Base-by-base conservation (phyloP, 2,797 vertebrate species). In the Heterohyrax brucei region DNA sequence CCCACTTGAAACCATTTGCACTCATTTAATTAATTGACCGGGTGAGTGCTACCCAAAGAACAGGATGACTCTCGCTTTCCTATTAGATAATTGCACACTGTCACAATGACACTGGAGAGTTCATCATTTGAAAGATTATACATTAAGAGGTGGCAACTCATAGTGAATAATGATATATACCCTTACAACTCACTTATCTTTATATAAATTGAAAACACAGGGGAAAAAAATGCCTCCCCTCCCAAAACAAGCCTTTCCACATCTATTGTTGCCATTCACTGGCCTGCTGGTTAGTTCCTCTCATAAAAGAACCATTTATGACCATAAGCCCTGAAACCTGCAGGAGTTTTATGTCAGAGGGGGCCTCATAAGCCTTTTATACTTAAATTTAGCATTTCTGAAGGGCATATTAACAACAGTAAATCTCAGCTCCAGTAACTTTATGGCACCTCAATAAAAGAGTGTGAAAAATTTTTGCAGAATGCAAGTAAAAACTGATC, bases 21-120 rank as follows among this genome's bases (percentile, higher is more conserved):
- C 96, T 97, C 92, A 80, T 97, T 98, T 98, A 98, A 98, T 98
- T 98, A 98, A 98, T 92, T 98, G 96, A 96, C 83, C 89, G 22
- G 21, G 87, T 64, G 59, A 92, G 96, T 61, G 89, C 79, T 89
- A 93, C 96, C 98, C 97, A 97, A 94, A 93, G 93, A 94, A 80
- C 78, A 59, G 84, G 21, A 80, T 4, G 44, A 4, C 97, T 97
- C 96, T 97, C 96, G 82, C 96, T 93, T 91, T 93, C 61, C 96
- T 83, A 3, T 78, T 93, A 96, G 98, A 95, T 98, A 97, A 98
- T 50, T 90, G 92, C 82, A 24, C 18, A 88, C 68, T 93, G 95
- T 46, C 87, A 85, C 96, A 77, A 94, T 72, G 96, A 91, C 97
- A 96, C 88, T 79, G 61, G 0, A 21, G 94, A 97, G 97, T 94